Evolutionary conservation across 1,140 invertebrate species (phyloP).

Genomic region (Lasioglossum albipes): DNA sequence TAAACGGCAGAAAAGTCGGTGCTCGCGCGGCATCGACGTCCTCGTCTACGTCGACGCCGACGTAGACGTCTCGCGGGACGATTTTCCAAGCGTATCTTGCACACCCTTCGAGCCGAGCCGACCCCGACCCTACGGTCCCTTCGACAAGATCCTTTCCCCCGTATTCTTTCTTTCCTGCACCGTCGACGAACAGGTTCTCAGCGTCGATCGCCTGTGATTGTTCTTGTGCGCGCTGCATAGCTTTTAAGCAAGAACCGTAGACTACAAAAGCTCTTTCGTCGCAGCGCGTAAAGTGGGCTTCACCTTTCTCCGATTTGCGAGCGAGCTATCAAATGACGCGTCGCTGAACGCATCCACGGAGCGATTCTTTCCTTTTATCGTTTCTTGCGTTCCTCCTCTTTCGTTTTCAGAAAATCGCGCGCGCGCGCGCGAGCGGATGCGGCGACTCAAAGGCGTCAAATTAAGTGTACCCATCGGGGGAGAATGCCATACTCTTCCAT

Average conservation of each 20-base stretch:
- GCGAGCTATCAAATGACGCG: conserved; percentile 37
- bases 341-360: conserved; percentile 7
- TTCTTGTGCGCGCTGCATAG: conserved; percentile 3
- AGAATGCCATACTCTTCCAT: background rate
- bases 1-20: conserved; percentile 22
- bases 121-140: background rate
- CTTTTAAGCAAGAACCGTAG: conserved; percentile 20
- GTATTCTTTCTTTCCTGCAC: conserved; percentile 32
- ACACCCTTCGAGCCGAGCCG: conserved; percentile 21
- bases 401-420: background rate
- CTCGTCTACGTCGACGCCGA: background rate
- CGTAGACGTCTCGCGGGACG: conserved; percentile 35
- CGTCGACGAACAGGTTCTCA: conserved; percentile 1
- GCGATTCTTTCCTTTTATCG: background rate
- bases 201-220: conserved; percentile 43
- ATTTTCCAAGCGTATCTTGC: conserved; percentile 51
- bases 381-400: too few species aligned
- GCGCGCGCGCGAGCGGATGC: too few species aligned
- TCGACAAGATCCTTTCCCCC: conserved; percentile 20
- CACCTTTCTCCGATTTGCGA: conserved; percentile 8
- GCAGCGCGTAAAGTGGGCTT: conserved; percentile 23
- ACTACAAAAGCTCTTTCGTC: conserved; percentile 27
- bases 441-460: background rate
- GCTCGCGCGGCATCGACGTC: background rate
- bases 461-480: background rate